These are phyloP conservation scores for Melierax canorus DNA, from an alignment of 2,113 vertebrate species.

Conservation along the genomic window DNA sequence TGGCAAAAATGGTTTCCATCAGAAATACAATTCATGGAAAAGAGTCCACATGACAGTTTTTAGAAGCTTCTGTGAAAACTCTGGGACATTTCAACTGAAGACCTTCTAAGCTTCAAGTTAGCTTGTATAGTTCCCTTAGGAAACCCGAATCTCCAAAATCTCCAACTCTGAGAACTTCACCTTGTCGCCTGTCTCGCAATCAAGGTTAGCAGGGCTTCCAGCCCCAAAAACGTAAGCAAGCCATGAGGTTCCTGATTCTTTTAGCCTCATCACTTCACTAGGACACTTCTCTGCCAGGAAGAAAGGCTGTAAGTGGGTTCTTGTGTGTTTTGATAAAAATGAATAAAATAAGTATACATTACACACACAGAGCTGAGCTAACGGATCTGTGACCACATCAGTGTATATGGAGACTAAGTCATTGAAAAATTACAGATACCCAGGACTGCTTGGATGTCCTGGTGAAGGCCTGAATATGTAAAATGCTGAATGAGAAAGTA, in stretches of 20 bases:
- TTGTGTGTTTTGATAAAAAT: neutral
- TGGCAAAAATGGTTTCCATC: neutral
- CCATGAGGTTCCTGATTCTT: neutral
- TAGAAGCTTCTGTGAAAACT: neutral
- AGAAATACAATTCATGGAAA: neutral
- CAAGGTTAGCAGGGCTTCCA: neutral
- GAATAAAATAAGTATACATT: neutral
- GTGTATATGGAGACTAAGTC: neutral
- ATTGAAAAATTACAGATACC: neutral
- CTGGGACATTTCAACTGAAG: neutral
- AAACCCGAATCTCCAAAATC: neutral
- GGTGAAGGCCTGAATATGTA: neutral
- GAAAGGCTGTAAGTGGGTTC: neutral
- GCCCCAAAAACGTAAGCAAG: neutral
- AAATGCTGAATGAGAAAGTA: neutral
- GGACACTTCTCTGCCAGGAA: neutral
- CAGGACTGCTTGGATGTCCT: neutral
- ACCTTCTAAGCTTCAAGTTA: neutral
- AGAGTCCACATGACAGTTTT: neutral
- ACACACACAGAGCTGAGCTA: accelerated
- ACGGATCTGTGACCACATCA: neutral
- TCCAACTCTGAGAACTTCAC: neutral
- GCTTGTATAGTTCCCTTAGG: neutral
- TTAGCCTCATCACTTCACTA: neutral
- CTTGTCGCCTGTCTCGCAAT: neutral